Evolutionary conservation across 2,113 vertebrate genomes (phyloP), one percentile per base, ranked within the genome.

Genomic region (Notothenia rossii): DNA sequence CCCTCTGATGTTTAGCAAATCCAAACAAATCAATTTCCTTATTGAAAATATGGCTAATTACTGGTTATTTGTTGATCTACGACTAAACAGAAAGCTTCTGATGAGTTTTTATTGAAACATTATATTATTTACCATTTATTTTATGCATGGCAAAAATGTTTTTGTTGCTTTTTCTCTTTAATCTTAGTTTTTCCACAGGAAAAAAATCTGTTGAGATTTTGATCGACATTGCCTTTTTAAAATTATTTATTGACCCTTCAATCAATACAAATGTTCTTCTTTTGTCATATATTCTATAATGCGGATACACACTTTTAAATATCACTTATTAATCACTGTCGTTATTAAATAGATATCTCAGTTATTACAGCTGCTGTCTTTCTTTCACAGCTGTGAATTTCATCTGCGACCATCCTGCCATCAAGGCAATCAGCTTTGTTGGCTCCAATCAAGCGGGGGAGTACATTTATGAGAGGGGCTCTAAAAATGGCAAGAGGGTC

Each of bases 361-460:
- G 50, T 62, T 33, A 45, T 67, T 20, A 11, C 2, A 10, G 1
- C 22, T 7, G 64, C 17, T 63, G 22, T 76, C 86, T 95, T 89
- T 11, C 86, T 94, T 81, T 80, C 55, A 22, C 83, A 98, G 97
- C 97, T 94, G 97, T 98, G 83, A 97, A 97, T 89, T 98, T 98
- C 87, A 96, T 98, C 93, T 99, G 98, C 82, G 98, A 99, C 96
- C 95, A 99, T 88, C 97, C 96, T n/a, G 94, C 96, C 82, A 98
- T 99, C 93, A 97, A 94, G 89, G 97, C 98, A 6, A 98, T 99
- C 95, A 99, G 98, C 93, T 99, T 99, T 91, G 98, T 99, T 89
- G 98, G 98, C 84, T 99, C 98, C 79, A 99, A 99, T 93, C 96
- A 97, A 92, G 98, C 97, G 51, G 98, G 98, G 66, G 97, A 99